Evolutionary conservation across 2,888 invertebrate genomes (phyloP).

Genomic region (Ditylenchus weischeri): DNA sequence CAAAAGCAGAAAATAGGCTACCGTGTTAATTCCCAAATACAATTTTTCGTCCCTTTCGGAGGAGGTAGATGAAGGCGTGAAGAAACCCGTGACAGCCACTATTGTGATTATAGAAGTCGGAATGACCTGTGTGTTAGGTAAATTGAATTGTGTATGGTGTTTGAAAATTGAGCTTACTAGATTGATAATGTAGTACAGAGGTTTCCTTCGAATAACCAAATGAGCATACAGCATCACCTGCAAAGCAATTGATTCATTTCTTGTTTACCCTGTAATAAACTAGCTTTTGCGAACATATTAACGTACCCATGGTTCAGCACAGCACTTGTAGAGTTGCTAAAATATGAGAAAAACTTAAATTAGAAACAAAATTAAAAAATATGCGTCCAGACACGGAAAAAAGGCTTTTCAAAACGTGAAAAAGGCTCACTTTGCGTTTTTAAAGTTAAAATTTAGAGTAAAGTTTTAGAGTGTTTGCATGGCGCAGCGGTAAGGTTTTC

Average conservation of each 20-base stretch:
- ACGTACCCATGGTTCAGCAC: slow-evolving; percentile 50
- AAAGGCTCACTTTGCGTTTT: too few relatives aligned
- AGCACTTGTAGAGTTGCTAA: slow-evolving; percentile 50
- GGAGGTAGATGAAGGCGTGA: slow-evolving; percentile 54
- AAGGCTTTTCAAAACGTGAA: too few relatives aligned
- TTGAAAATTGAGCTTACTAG: slow-evolving; percentile 29
- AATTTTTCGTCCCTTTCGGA: slow-evolving; percentile 56
- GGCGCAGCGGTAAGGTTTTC: too few relatives aligned
- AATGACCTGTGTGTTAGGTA: slow-evolving; percentile 34
- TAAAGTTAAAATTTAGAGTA: too few relatives aligned
- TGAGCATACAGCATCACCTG: slow-evolving; percentile 53
- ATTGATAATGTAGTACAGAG: slow-evolving; percentile 55
- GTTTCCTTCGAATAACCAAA: slow-evolving; percentile 52
- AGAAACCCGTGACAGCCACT: slow-evolving; percentile 55
- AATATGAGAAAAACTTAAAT: too few relatives aligned
- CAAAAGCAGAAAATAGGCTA: slow-evolving; percentile 5
- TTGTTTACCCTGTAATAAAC: too few relatives aligned
- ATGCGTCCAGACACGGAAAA: too few relatives aligned
- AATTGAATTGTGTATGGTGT: too few relatives aligned
- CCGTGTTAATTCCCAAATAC: slow-evolving; percentile 45
- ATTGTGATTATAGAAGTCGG: slow-evolving; percentile 55
- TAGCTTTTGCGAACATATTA: too few relatives aligned
- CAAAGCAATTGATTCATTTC: too few relatives aligned
- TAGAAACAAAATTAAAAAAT: neutral
- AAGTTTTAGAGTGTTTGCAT: too few relatives aligned